Base-by-base conservation (phyloP, 2,888 invertebrate species). In the Baronia brevicornis region DNA sequence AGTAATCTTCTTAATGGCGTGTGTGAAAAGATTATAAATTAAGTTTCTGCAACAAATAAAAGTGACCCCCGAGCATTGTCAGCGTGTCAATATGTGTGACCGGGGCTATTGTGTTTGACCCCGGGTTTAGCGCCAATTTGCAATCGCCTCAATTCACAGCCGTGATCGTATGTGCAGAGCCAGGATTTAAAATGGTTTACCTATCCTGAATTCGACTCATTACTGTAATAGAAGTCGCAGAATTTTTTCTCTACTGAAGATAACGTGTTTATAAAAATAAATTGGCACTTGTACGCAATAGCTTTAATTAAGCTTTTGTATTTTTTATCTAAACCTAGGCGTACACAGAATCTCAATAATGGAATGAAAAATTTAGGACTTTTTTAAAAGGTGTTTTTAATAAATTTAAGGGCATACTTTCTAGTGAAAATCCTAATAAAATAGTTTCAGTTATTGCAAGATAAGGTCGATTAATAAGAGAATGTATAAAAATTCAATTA, bases 11-110 rank as follows among this genome's bases (percentile, higher is more conserved):
- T 82, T 84, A 82, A 84, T 82, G 79, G 82, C 67, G 70, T 80
- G 79, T 82, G 80, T 82, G 80, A 84, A 82, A 79, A 85, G 85
- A 85, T 85, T 85, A 84, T 84, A 84, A 84, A 82, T 84, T 84
- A 84, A 84, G 82, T 84, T 82, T 80, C 75, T 75, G 77, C 69
- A 75, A 80, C 84, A 82, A 84, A 84, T 84, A 84, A 82, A 84
- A 78, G 62, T 85, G 85, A 85, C 85, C 85, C 84, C 75, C 66
- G 72, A 68, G 60, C 51, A 78, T 84, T 82, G 82, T 84, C 57
- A 41, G 67, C 72, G 82, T 80, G 85, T 80, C 85, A 78, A 84
- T 84, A 82, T 75, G 80, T 82, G 80, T 82, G 84, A 84, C 84
- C 84, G 72, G 51, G 38, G 60, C 54, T 51, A 84, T 85, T 84